Evolutionary conservation across 2,797 vertebrate genomes (phyloP), one percentile per base, ranked within the genome.

Genomic region (Delichon dasypus): DNA sequence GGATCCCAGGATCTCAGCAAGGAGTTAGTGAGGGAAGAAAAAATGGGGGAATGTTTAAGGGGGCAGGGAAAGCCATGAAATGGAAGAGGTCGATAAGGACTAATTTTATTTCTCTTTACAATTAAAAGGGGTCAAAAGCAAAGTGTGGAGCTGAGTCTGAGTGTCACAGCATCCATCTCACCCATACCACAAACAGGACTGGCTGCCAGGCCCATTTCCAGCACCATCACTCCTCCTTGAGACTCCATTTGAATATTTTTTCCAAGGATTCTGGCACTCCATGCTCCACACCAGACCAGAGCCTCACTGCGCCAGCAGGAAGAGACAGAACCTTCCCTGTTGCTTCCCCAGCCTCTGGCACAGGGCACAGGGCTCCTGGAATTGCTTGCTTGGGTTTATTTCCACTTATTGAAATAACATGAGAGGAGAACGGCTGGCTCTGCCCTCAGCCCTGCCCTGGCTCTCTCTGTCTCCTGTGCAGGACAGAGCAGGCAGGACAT

Each of bases 101-200:
- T 23, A 21, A 72, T 54, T 70, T 62, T 4, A 11, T 72, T 73
- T 47, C 51, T 38, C 20, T 62, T 32, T 68, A n/a, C 2, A 8
- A 12, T 58, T 73, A 77, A 54, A 8, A 88, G 9, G 11, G 7
- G 1, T 70, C 18, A 44, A 47, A 92, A 77, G 22, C 7, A 40
- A 90, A 90, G 9, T 1, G 11, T 50, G 48, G 34, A 62, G 48
- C 10, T 2, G 4, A 79, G 34, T 11, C 18, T 48, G 55, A 3
- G 2, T 36, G 23, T 62, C 32, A 44, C 10, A 25, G 13, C 27
- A 20, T 12, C 50, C 30, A 14, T 26, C 25, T 16, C 22, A 48
- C 5, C 16, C 2, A 0, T 10, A 21, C 5, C 16, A 36, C n/a
- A 76, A 45, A 38, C 0, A 5, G 27, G 16, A 38, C 3, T 7